Conservation (phyloP, 1,140 invertebrate species). For the Cydia splendana region DNA sequence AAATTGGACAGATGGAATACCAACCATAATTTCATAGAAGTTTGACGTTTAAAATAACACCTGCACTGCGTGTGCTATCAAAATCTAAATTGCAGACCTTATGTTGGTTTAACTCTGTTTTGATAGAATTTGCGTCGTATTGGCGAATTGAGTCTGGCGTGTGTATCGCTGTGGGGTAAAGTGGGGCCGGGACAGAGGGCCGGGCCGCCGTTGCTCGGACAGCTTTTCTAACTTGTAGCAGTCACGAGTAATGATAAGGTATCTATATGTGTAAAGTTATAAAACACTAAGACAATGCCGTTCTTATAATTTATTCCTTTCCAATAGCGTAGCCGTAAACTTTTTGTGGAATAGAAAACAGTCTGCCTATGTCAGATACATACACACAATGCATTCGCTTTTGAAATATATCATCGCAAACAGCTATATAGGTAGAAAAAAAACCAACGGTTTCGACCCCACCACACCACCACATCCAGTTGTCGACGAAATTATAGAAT, state of each 20-base stretch:
- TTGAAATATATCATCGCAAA: not conserved
- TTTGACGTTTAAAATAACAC: no score
- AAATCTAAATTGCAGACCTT: no score
- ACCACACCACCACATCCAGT: not conserved
- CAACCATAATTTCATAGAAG: no score
- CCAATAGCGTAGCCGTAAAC: no score
- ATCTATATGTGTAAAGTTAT: not conserved
- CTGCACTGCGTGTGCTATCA: no score
- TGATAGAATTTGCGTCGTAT: not conserved
- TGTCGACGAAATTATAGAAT: no score
- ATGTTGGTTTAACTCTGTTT: not conserved
- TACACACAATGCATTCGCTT: no score
- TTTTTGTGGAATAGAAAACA: no score
- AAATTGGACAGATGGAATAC: no score
- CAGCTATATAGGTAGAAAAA: not conserved
- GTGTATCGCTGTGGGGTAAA: not conserved
- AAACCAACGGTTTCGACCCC: not conserved
- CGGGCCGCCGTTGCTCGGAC: no score
- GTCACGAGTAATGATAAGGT: not conserved
- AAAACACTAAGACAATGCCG: not conserved
- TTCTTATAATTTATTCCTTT: not conserved
- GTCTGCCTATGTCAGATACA: no score
- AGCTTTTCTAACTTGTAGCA: not conserved
- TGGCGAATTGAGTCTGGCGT: no score
- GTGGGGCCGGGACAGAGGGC: not conserved